A percentile compares a stretch with the other conserved stretches of the same genome.
These are phyloP conservation scores for Drosophila neonasuta DNA, from an alignment of 2,888 invertebrate species.

Conservation along the genomic window DNA sequence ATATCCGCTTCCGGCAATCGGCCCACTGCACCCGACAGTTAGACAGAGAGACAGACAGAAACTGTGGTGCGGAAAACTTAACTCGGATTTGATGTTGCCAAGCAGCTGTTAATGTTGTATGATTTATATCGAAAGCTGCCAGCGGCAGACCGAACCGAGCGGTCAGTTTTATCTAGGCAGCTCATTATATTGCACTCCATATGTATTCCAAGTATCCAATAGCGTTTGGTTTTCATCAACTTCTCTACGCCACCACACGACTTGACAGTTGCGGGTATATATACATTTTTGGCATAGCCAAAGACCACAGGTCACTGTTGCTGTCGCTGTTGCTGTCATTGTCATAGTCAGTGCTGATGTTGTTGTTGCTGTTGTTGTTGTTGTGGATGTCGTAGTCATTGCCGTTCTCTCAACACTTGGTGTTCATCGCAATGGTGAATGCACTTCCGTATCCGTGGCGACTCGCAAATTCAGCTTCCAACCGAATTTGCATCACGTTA, in stretches of 20 bases:
- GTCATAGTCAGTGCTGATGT: not conserved
- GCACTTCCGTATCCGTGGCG: conserved; percentile 53
- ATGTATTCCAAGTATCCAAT: not conserved
- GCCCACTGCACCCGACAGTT: conserved; percentile 46
- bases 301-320: conserved; percentile 24
- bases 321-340: conserved; percentile 8
- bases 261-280: not conserved
- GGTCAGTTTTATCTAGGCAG: conserved; percentile 39
- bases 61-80: conserved; percentile 67
- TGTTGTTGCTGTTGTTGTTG: not conserved
- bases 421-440: conserved; percentile 30
- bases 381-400: conserved; percentile 7
- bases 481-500: conserved; percentile 50
- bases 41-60: conserved; percentile 28
- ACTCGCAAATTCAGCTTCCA: conserved; percentile 33
- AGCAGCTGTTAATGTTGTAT: conserved; percentile 80
- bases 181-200: conserved; percentile 66
- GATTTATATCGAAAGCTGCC: conserved; percentile 71
- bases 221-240: conserved; percentile 18
- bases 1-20: conserved; percentile 52
- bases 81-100: conserved; percentile 77
- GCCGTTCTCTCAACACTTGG: conserved; percentile 13
- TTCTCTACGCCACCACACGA: not conserved
- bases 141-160: conserved; percentile 35
- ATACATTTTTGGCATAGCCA: conserved; percentile 26